Conservation (phyloP, 2,113 vertebrate genomes). For the Semnopithecus entellus region DNA sequence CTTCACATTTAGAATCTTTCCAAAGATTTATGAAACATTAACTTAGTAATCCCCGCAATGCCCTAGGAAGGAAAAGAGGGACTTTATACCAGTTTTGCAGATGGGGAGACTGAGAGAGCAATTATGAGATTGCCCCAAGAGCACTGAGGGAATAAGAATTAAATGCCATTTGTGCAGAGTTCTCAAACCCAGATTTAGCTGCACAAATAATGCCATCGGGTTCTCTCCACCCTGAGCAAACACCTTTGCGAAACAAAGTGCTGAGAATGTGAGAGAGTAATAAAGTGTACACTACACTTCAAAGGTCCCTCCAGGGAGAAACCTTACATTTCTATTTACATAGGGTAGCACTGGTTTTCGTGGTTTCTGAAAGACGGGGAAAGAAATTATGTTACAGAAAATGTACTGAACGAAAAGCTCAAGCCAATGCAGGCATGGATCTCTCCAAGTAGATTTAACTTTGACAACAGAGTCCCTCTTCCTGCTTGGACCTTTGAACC, state of each 20-base stretch:
- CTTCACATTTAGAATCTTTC: constrained; percentile 48
- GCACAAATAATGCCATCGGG: not conserved
- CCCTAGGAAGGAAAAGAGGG: constrained; percentile 33
- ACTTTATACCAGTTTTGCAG: constrained; percentile 48
- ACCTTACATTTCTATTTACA: constrained; percentile 16
- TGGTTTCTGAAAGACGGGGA: not conserved
- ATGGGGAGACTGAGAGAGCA: constrained; percentile 63
- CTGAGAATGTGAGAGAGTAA: not conserved
- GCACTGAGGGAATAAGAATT: not conserved
- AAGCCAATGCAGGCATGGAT: not conserved
- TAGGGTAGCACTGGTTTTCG: not conserved
- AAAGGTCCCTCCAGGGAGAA: not conserved
- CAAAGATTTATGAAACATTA: constrained; percentile 66
- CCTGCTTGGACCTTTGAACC: not conserved
- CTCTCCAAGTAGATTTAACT: rapidly evolving
- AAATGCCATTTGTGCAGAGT: not conserved
- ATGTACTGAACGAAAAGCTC: not conserved
- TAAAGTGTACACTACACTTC: not conserved
- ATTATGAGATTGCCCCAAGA: constrained; percentile 42
- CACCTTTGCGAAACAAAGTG: not conserved
- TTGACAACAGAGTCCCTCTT: not conserved
- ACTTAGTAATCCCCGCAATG: constrained; percentile 15
- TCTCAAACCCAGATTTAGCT: not conserved
- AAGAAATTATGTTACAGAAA: not conserved
- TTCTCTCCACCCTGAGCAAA: not conserved